Evolutionary conservation across 2,797 vertebrate species (phyloP), one percentile per base, ranked within the genome.

Genomic region (Leptodactylus fallax): DNA sequence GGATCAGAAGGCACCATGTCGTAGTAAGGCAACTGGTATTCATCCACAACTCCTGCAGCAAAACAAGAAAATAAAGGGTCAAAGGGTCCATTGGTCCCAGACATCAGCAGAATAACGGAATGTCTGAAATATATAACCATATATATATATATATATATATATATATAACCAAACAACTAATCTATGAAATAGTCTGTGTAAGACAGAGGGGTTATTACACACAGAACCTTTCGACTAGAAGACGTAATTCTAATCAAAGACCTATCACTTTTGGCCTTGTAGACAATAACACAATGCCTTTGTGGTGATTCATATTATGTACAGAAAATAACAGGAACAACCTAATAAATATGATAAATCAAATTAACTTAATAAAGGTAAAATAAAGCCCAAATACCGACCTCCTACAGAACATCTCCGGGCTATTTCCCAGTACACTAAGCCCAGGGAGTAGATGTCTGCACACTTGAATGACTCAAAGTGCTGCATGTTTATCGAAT

Each of bases 1-100:
- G 98, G 98, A 92, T 99, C 98, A 81, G 97, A 98, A 97, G 98
- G 97, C 95, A 99, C 98, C 90, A 97, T 95, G 69, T 99, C 97
- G 2, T 98, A 97, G 92, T 97, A 99, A 97, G 98, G 98, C 96
- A 99, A 84, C 94, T 99, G 98, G 91, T 98, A 99, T 71, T 99
- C 98, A 91, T 99, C 98, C 7, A 97, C 95, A 90, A 97, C 92
- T 87, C 97, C 98, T 99, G 49, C 49, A 90, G 88, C 23, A 83
- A 91, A 86, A 90, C 69, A 78, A 61, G 14, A 81, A 47, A 47
- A 21, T 61, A 16, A 12, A n/a, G 19, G 72, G 19, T 76, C 45
- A 71, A 17, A 36, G 36, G 36, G 36, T 36, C 36, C 36, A 36
- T 36, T 4, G 36, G 36, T 12, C 61, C 61, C 21, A 63, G n/a